phyloP scores from a whole-genome alignment of 2,888 invertebrate genomes.

The Tanypteryx hageni region DNA sequence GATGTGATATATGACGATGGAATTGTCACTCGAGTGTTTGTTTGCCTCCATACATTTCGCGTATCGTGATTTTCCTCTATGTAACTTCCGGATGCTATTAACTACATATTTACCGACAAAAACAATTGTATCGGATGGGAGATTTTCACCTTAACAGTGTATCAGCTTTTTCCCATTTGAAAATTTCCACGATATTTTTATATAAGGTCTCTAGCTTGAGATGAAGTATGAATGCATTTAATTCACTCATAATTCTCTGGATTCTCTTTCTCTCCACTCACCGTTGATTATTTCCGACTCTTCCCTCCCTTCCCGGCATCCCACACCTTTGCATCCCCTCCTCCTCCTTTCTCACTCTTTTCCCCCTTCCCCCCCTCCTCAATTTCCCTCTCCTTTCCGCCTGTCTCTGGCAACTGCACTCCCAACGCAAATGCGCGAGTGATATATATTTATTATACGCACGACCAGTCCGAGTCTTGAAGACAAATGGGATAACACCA shows the following conservation, averaged over 20 bases:
- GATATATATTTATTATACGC: slow-evolving; percentile 21
- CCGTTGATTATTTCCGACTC: neutral
- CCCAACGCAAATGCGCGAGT: neutral
- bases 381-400: neutral
- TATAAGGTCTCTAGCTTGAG: too few species aligned
- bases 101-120: too few species aligned
- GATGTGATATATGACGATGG: neutral
- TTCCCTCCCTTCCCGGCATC: neutral
- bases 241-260: too few species aligned
- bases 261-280: too few species aligned
- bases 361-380: too few species aligned
- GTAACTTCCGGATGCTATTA: neutral
- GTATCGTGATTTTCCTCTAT: neutral
- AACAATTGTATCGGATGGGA: too few species aligned
- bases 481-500: slow-evolving; percentile 38
- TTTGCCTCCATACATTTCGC: neutral
- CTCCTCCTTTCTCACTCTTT: neutral
- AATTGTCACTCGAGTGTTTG: neutral
- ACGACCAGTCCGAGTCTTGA: neutral
- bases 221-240: too few species aligned
- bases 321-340: neutral
- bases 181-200: too few species aligned
- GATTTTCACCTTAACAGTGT: too few species aligned
- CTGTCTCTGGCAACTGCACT: neutral
- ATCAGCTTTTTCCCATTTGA: too few species aligned